Evolutionary conservation across 2,888 invertebrate species (phyloP).

Genomic region (Erebia aethiops): DNA sequence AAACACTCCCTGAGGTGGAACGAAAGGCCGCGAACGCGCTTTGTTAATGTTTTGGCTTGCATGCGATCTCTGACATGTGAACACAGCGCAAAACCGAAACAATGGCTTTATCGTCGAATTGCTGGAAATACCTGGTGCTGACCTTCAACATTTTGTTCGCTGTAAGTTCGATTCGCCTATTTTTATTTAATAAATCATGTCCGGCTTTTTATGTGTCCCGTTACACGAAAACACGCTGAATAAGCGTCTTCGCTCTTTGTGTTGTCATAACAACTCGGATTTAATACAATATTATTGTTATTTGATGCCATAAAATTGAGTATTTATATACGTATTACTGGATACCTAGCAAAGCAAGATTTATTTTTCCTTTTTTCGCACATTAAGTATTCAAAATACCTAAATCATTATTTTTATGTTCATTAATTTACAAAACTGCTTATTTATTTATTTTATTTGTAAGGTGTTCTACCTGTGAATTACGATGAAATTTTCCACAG

Average conservation of each 20-base stretch:
- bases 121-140: constrained; percentile 79
- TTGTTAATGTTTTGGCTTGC: constrained; percentile 66
- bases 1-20: constrained; percentile 74
- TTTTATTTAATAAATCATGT: constrained; percentile 43
- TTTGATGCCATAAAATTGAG: neutral
- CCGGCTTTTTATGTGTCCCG: constrained; percentile 45
- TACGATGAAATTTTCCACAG: too few relatives aligned
- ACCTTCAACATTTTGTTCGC: constrained; percentile 77
- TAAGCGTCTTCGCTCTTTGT: constrained; percentile 46
- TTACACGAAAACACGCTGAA: constrained; percentile 44
- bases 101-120: constrained; percentile 77
- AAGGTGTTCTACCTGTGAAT: too few relatives aligned
- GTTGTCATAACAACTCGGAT: constrained; percentile 72
- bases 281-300: neutral
- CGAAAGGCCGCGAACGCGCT: constrained; percentile 54
- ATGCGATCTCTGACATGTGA: constrained; percentile 74
- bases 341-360: too few relatives aligned
- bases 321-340: too few relatives aligned
- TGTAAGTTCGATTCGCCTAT: constrained; percentile 57
- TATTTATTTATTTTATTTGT: too few relatives aligned
- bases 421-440: neutral
- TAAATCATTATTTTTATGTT: neutral
- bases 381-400: too few relatives aligned
- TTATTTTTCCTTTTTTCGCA: neutral
- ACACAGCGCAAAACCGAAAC: constrained; percentile 61